Evolutionary conservation across 2,888 invertebrate species (phyloP).

Genomic region (Caenorhabditis parvicauda): DNA sequence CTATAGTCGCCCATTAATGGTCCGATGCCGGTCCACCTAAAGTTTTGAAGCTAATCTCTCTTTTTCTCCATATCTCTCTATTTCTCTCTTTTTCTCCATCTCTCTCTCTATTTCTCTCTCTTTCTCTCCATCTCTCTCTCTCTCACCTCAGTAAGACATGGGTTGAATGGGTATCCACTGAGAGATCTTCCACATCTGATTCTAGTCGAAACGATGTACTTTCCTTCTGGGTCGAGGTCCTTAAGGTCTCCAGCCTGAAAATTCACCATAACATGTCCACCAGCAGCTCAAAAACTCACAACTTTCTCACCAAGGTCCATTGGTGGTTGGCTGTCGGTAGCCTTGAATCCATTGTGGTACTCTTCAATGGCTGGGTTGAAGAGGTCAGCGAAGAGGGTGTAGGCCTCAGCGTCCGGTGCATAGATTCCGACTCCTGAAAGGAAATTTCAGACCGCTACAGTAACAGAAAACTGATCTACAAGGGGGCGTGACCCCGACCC

Average conservation of each 20-base stretch:
- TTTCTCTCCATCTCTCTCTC: slow-evolving; percentile 82
- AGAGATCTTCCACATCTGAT: slow-evolving; percentile 85
- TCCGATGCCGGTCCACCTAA: too few species aligned
- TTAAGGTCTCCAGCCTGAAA: slow-evolving; percentile 72
- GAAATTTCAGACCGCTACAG: slow-evolving; percentile 62
- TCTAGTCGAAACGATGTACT: slow-evolving; percentile 70
- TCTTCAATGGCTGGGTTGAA: slow-evolving; percentile 91
- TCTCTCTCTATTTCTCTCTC: too few species aligned
- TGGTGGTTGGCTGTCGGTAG: slow-evolving; percentile 76
- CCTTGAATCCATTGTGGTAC: slow-evolving; percentile 77
- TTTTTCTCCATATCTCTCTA: too few species aligned
- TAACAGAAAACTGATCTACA: neutral
- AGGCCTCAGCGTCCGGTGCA: slow-evolving; percentile 92
- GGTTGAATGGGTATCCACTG: slow-evolving; percentile 90
- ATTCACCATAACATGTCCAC: neutral
- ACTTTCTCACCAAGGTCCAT: slow-evolving; percentile 82
- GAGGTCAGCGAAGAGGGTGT: slow-evolving; percentile 82
- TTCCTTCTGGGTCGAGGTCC: slow-evolving; percentile 80
- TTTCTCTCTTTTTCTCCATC: too few species aligned
- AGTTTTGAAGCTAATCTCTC: slow-evolving; percentile 67
- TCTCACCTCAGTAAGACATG: slow-evolving; percentile 78
- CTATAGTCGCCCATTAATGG: too few species aligned
- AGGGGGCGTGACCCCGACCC: neutral
- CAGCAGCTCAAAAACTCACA: slow-evolving; percentile 32
- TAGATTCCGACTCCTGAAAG: slow-evolving; percentile 93